These are phyloP conservation scores for Tamandua tetradactyla DNA, from an alignment of 2,797 vertebrate species.

Conservation along the genomic window DNA sequence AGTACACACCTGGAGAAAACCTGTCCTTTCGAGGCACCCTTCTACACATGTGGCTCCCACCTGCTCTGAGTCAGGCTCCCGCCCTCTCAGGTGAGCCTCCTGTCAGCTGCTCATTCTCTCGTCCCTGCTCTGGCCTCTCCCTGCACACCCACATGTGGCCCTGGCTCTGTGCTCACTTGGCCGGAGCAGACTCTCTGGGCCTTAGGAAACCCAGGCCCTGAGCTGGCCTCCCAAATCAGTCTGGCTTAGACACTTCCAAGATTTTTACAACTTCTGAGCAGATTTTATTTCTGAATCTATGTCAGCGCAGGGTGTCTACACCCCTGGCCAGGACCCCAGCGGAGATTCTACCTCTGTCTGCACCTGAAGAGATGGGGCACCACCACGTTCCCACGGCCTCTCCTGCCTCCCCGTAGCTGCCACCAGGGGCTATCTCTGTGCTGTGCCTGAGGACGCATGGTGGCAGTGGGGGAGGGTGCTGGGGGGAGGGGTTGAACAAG, in stretches of 20 bases:
- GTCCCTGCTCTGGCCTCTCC: background rate
- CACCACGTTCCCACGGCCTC: accelerated
- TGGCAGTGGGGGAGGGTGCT: accelerated
- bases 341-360: background rate
- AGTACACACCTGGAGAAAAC: background rate
- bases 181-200: background rate
- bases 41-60: background rate
- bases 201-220: background rate
- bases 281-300: background rate
- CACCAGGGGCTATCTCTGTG: background rate
- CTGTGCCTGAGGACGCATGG: background rate
- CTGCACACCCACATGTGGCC: background rate
- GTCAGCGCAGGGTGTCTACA: background rate
- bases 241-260: background rate
- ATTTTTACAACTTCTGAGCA: background rate
- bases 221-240: background rate
- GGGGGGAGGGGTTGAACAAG: too few relatives aligned
- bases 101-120: background rate
- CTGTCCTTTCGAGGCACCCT: background rate
- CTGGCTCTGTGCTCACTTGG: background rate
- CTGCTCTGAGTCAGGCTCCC: background rate
- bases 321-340: background rate
- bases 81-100: background rate
- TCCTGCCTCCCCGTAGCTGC: accelerated
- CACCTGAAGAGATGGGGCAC: too few relatives aligned